Conservation (phyloP, 2,113 vertebrate species). For the Amphiprion ocellaris region DNA sequence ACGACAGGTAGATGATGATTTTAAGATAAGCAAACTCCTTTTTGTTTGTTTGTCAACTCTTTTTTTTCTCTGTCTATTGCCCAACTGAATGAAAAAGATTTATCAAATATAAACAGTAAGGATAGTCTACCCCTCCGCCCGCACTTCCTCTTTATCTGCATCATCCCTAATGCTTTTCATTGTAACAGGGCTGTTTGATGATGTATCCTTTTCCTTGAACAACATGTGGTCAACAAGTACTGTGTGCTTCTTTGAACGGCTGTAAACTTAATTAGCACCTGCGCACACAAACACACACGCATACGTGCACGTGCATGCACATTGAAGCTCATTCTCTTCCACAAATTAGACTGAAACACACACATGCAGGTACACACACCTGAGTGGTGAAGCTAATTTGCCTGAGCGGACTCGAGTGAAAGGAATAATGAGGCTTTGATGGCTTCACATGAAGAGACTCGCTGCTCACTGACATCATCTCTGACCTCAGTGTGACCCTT, state of each 20-base stretch:
- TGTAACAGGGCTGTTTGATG: slow-evolving; percentile 59
- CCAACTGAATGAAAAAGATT: neutral
- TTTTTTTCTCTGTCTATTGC: neutral
- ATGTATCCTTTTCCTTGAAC: slow-evolving; percentile 33
- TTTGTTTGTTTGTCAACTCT: slow-evolving; percentile 38
- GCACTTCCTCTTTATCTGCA: neutral
- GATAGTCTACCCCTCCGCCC: neutral
- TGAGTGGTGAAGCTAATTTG: slow-evolving; percentile 69
- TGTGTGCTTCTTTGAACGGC: slow-evolving; percentile 54
- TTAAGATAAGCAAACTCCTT: slow-evolving; percentile 51
- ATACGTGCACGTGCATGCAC: neutral
- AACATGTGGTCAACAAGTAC: slow-evolving; percentile 43
- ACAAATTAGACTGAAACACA: slow-evolving; percentile 47
- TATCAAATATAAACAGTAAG: neutral
- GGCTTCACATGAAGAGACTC: slow-evolving; percentile 63
- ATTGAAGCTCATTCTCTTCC: slow-evolving; percentile 19
- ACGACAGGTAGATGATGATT: slow-evolving; percentile 31
- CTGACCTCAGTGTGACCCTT: slow-evolving; percentile 54
- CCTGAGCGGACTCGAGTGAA: slow-evolving; percentile 51
- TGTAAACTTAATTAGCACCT: slow-evolving; percentile 65
- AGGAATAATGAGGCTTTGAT: slow-evolving; percentile 79
- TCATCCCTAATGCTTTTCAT: slow-evolving; percentile 10
- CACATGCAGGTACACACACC: neutral
- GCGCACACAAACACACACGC: slow-evolving; percentile 11
- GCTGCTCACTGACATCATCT: slow-evolving; percentile 56